These are phyloP conservation scores for Halcyon malimbica DNA, from an alignment of 2,113 vertebrate genomes.

Conservation along the genomic window DNA sequence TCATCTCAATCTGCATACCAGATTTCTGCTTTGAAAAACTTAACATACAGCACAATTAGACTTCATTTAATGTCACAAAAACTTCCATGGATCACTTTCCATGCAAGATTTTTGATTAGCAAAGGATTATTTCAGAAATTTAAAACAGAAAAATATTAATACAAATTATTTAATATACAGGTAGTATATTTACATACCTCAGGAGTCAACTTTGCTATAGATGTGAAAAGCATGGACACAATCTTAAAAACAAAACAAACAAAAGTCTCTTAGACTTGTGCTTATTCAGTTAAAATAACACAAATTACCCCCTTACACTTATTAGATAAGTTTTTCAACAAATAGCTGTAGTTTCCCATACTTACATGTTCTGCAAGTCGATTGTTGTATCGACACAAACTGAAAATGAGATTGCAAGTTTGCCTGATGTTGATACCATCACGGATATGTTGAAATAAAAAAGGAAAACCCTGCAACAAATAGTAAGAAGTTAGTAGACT, in stretches of 20 bases:
- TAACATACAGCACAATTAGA: background rate
- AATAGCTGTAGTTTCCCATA: background rate
- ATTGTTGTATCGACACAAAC: constrained; percentile 97
- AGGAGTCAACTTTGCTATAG: constrained; percentile 97
- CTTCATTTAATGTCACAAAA: background rate
- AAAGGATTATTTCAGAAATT: background rate
- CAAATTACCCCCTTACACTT: background rate
- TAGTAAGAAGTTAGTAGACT: background rate
- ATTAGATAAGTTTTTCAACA: background rate
- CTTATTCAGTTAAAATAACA: background rate
- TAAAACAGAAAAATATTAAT: background rate
- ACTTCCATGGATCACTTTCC: background rate
- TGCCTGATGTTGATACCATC: constrained; percentile 99
- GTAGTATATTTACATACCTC: constrained; percentile 82
- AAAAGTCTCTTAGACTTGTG: constrained; percentile 46
- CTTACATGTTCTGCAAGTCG: constrained; percentile 95
- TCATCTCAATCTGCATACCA: background rate
- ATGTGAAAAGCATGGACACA: constrained; percentile 98
- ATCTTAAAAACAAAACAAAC: constrained; percentile 82
- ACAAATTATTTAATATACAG: background rate
- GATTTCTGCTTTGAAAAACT: background rate
- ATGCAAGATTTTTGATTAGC: background rate
- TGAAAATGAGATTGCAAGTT: constrained; percentile 99
- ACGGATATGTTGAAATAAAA: constrained; percentile 99
- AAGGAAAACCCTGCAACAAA: constrained; percentile 90